Conservation (phyloP, 2,888 invertebrate species). For the Pantelozetes paolii region DNA sequence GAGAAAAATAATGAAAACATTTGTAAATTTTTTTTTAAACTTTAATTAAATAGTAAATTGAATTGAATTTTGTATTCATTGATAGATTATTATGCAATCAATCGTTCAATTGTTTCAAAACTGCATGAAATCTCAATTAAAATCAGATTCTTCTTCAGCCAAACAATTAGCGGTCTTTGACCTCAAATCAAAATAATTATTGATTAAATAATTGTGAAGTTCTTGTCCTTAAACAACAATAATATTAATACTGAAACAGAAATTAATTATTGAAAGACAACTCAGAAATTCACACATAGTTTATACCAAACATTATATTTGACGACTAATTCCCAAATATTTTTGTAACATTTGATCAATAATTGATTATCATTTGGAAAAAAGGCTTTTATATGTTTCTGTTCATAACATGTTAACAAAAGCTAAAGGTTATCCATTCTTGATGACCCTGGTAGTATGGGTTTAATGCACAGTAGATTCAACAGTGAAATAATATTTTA, state of each 20-base stretch:
- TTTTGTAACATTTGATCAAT: not conserved
- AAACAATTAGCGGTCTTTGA: not conserved
- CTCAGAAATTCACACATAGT: not conserved
- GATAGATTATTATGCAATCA: not conserved
- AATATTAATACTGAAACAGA: too few species aligned
- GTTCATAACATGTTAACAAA: not conserved
- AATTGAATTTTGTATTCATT: not conserved
- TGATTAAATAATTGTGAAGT: not conserved
- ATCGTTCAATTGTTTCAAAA: constrained; percentile 2
- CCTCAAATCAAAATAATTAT: not conserved
- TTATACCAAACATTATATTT: not conserved
- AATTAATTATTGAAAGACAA: not conserved
- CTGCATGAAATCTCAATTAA: not conserved
- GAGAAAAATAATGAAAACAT: too few species aligned
- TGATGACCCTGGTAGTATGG: too few species aligned
- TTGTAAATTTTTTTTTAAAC: not conserved
- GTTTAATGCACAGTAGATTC: too few species aligned
- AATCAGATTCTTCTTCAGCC: not conserved
- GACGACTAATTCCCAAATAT: not conserved
- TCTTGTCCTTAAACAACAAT: too few species aligned
- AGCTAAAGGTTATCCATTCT: too few species aligned
- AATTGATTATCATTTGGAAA: not conserved
- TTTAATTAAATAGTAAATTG: not conserved
- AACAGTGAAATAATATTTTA: too few species aligned
- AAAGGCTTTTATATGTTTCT: not conserved